A percentile compares a stretch with the other conserved stretches of the same genome.
Evolutionary conservation across 2,888 invertebrate species (phyloP).

Genomic region (Rhagophthalmus giganteus): DNA sequence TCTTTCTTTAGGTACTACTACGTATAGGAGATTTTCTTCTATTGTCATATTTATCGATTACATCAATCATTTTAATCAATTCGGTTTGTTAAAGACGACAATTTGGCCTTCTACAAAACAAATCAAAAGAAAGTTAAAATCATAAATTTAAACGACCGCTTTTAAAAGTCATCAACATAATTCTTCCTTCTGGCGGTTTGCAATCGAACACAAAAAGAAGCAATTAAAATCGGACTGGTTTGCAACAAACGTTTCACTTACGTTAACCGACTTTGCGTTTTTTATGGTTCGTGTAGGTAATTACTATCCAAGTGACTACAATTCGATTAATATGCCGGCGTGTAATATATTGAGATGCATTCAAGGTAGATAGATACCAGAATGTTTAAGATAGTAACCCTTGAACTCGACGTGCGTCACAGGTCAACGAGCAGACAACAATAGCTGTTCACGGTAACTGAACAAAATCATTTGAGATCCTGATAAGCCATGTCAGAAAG

Average conservation of each 20-base stretch:
- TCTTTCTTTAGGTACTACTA: no score
- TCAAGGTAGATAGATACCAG: neutral
- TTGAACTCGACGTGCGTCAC: conserved; percentile 38
- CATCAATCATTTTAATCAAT: no score
- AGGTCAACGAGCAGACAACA: conserved; percentile 43
- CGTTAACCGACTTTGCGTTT: no score
- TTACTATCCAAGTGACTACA: neutral
- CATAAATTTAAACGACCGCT: no score
- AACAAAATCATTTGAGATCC: conserved; percentile 40
- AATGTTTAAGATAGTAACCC: conserved; percentile 39
- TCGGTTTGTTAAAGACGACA: no score
- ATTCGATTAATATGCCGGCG: neutral
- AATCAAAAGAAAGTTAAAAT: no score
- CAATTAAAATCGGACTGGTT: conserved; percentile 4
- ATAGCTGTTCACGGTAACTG: conserved; percentile 40
- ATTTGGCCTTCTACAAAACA: no score
- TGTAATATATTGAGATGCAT: neutral
- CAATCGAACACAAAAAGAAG: neutral
- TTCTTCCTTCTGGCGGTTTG: neutral
- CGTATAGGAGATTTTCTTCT: no score
- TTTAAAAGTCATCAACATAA: neutral
- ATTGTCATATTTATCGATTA: no score
- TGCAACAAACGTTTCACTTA: no score
- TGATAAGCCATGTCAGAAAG: conserved; percentile 33
- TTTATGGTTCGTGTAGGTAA: no score